phyloP scores from a whole-genome alignment of 2,113 vertebrate species.

The Mesembrinibis cayennensis region DNA sequence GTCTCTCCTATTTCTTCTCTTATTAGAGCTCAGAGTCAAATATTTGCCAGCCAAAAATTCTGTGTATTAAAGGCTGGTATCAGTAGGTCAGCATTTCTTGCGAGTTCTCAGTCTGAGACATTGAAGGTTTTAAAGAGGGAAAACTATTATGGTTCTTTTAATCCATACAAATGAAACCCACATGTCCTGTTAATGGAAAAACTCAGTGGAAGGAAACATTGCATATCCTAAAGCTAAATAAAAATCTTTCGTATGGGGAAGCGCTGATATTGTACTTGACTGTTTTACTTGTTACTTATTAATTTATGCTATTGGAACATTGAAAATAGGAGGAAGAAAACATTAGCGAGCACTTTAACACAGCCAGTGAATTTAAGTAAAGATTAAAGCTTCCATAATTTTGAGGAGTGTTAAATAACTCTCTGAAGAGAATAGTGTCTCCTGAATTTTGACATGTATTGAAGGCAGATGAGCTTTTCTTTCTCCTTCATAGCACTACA shows the following conservation, averaged over 20 bases:
- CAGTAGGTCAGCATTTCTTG: neutral
- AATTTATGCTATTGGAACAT: neutral
- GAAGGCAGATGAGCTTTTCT: neutral
- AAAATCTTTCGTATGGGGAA: neutral
- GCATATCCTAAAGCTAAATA: slow-evolving; percentile 33
- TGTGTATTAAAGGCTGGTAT: neutral
- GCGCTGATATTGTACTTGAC: neutral
- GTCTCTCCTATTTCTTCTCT: neutral
- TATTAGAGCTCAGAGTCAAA: neutral
- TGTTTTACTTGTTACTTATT: slow-evolving; percentile 15
- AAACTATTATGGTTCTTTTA: slow-evolving; percentile 27
- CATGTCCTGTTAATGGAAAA: slow-evolving; percentile 21
- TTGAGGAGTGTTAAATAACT: neutral
- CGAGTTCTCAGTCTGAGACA: neutral
- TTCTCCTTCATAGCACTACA: neutral
- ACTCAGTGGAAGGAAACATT: slow-evolving; percentile 34
- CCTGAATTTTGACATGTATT: neutral
- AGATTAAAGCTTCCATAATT: neutral
- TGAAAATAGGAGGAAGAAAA: neutral
- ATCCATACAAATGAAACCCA: slow-evolving; percentile 38
- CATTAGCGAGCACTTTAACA: neutral
- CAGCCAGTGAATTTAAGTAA: neutral
- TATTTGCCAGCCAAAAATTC: neutral
- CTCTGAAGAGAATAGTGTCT: neutral
- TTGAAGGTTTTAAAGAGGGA: neutral